Conservation (phyloP, 2,797 vertebrate species). For the Paramormyrops hopkinsi region DNA sequence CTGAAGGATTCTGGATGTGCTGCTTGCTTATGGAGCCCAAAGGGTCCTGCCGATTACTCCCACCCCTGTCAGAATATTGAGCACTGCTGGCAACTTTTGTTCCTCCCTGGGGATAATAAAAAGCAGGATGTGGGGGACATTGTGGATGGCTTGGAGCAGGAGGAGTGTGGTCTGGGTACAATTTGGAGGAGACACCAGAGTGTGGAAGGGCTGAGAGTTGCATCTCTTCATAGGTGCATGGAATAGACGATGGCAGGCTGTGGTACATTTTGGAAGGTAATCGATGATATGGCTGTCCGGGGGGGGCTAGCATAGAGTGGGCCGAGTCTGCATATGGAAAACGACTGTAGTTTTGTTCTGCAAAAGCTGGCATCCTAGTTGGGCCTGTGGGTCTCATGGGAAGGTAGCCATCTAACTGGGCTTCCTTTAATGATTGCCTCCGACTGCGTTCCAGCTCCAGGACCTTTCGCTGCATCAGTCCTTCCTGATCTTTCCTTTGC, state of each 20-base stretch:
- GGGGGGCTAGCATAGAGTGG: conserved; percentile 43
- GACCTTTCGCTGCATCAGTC: conserved; percentile 46
- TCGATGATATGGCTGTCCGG: conserved; percentile 52
- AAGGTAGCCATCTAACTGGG: conserved; percentile 41
- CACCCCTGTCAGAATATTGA: conserved; percentile 36
- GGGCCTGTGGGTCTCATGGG: conserved; percentile 35
- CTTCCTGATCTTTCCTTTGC: conserved; percentile 48
- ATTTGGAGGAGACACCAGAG: conserved; percentile 41
- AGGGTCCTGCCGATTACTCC: conserved; percentile 32
- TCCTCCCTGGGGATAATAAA: conserved; percentile 54
- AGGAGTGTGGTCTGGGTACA: conserved; percentile 57
- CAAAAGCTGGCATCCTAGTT: conserved; percentile 40
- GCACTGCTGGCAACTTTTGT: not conserved
- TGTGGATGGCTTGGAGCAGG: conserved; percentile 60
- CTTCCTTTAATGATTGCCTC: conserved; percentile 45
- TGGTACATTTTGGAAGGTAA: conserved; percentile 53
- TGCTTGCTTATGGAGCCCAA: conserved; percentile 46
- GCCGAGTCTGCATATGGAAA: conserved; percentile 48
- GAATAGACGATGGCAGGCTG: conserved; percentile 44
- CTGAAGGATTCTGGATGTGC: conserved; percentile 36
- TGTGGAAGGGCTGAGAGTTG: conserved; percentile 51
- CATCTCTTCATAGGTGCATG: conserved; percentile 48
- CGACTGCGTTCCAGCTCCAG: conserved; percentile 45
- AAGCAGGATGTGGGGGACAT: conserved; percentile 53
- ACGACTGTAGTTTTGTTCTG: conserved; percentile 52